Base-by-base conservation (phyloP, 2,888 invertebrate genomes). In the Drosophila demipolita region DNA sequence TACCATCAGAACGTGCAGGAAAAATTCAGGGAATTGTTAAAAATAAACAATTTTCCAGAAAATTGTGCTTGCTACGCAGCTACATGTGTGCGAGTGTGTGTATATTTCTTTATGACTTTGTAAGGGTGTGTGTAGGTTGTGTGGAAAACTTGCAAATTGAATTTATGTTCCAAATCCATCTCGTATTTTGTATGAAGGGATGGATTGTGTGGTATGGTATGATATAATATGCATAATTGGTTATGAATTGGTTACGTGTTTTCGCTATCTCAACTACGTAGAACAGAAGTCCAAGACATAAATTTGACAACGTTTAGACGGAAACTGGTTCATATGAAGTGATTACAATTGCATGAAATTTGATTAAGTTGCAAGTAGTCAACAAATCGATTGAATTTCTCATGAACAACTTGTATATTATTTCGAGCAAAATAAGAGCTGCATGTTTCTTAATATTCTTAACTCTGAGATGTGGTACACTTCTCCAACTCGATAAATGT, bases 31-130 rank as follows among this genome's bases (percentile, higher is more conserved):
- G 76, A 78, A 77, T 63, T 90, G 77, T 80, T 80, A 90, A 87
- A 82, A 82, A 85, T 82, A 77, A 77, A 77, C 65, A 76, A 66
- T 76, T 77, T 80, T 77, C 62, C 1, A 77, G 82, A 78, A 81
- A 72, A 66, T 48, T 36, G 17, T 59, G 4, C 53, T 29, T 32
- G 54, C 32, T 38, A 11, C 55, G 48, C 53, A 38, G 9, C 33
- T 55, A 12, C 36, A 29, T 53, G 35, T 29, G 12, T n/a, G 32
- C 26, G 9, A 17, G 42, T 54, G 26, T 29, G 26, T 54, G n/a
- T 60, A 20, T 35, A 20, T 53, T 26, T 48, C 23, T 40, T 5
- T 40, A 40, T 11, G n/a, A 5, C 3, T 33, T 32, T 29, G 35
- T 35, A 9, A 48, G 48, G 48, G 33, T 23, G 23, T 55, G 29